Conservation (phyloP, 2,797 vertebrate species). For the Antennarius maculatus region DNA sequence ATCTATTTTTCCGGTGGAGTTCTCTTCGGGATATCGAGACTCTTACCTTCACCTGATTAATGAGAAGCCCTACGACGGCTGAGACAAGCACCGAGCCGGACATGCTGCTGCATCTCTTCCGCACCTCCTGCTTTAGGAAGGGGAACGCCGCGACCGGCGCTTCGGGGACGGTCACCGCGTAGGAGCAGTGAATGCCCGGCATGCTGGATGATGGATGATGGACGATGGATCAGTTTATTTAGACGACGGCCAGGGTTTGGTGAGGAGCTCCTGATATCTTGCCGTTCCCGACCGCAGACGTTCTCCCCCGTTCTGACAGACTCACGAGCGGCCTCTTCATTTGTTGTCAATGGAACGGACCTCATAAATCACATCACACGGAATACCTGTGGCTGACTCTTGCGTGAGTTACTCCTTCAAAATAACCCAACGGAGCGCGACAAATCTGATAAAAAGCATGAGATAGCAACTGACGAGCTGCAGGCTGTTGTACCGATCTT, state of each 20-base stretch:
- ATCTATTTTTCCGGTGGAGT: too few species aligned
- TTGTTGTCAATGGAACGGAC: slow-evolving; percentile 31
- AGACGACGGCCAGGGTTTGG: slow-evolving; percentile 1
- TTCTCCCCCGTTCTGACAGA: slow-evolving; percentile 7
- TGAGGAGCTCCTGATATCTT: background rate
- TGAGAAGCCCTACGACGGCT: slow-evolving; percentile 90
- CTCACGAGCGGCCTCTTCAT: slow-evolving; percentile 14
- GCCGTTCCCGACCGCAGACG: slow-evolving; percentile 1
- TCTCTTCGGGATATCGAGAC: too few species aligned
- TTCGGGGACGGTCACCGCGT: slow-evolving; percentile 90
- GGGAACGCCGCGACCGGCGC: slow-evolving; percentile 84
- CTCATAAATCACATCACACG: slow-evolving; percentile 8
- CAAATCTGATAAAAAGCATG: background rate
- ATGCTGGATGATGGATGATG: slow-evolving; percentile 48
- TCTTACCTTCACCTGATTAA: slow-evolving; percentile 94
- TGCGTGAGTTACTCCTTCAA: background rate
- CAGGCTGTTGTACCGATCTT: background rate
- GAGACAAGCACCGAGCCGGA: slow-evolving; percentile 89
- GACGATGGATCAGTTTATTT: slow-evolving; percentile 22
- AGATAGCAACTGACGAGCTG: background rate
- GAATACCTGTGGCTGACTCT: slow-evolving; percentile 38
- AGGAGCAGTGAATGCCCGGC: slow-evolving; percentile 89
- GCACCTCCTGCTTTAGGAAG: slow-evolving; percentile 83
- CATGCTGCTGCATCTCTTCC: slow-evolving; percentile 83
- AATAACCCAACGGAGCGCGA: background rate